A percentile compares a stretch with the other conserved stretches of the same genome.
Conservation (phyloP, 2,888 invertebrate species). For the Euzophera pinguis region DNA sequence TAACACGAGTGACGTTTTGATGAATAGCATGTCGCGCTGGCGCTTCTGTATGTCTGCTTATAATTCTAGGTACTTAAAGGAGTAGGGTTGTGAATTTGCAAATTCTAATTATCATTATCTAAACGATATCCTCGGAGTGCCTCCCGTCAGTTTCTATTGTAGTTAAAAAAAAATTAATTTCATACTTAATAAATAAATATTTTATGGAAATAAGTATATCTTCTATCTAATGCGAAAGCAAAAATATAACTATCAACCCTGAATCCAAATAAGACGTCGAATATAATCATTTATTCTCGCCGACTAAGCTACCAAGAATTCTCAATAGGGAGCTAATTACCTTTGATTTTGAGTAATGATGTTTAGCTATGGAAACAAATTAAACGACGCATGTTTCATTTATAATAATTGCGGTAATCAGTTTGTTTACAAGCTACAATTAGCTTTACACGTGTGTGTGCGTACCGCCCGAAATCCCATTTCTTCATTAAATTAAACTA, state of each 20-base stretch:
- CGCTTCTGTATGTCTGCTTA: constrained; percentile 56
- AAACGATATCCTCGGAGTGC: too few relatives aligned
- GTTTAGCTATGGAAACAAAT: constrained; percentile 28
- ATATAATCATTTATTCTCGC: constrained; percentile 6
- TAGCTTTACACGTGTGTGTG: constrained; percentile 24
- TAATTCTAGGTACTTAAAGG: constrained; percentile 18
- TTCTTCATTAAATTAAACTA: too few relatives aligned
- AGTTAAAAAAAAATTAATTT: too few relatives aligned
- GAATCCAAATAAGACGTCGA: constrained; percentile 6
- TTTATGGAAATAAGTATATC: too few relatives aligned
- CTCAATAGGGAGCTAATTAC: constrained; percentile 23
- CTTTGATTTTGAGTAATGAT: constrained; percentile 36
- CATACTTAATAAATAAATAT: too few relatives aligned
- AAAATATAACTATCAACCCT: neutral
- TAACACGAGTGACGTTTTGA: constrained; percentile 51
- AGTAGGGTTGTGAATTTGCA: constrained; percentile 5
- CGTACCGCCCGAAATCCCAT: constrained; percentile 29
- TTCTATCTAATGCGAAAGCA: neutral
- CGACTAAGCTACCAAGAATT: constrained; percentile 10
- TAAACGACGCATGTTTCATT: constrained; percentile 38
- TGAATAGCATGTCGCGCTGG: constrained; percentile 53
- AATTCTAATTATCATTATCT: neutral
- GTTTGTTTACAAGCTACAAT: constrained; percentile 34
- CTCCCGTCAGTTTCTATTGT: too few relatives aligned
- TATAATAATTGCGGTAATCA: constrained; percentile 43